Conservation (phyloP, 64 coral and sea anemone genomes). For the Orbicella faveolata region DNA sequence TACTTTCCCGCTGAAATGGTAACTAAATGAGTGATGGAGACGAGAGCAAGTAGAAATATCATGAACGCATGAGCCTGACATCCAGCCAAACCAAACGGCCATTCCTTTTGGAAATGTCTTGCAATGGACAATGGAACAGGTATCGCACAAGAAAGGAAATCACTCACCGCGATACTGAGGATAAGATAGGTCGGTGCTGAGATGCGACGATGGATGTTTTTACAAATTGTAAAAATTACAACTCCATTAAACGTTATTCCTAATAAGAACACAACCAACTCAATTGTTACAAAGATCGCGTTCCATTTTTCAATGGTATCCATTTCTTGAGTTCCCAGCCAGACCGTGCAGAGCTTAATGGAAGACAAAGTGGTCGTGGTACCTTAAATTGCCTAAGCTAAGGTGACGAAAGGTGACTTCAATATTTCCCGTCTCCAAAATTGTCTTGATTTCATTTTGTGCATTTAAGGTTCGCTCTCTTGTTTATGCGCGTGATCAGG, state of each 20-base stretch:
- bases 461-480: too few relatives aligned
- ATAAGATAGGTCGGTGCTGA: slow-evolving; percentile 43
- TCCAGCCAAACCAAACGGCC: slow-evolving; percentile 13
- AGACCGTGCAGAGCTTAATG: background rate
- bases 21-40: slow-evolving; percentile 43
- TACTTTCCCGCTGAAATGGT: slow-evolving; percentile 55
- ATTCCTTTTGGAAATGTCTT: background rate
- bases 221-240: slow-evolving; percentile 28
- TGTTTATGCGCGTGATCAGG: too few relatives aligned
- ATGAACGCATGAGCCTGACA: slow-evolving; percentile 51
- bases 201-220: slow-evolving; percentile 4
- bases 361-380: too few relatives aligned
- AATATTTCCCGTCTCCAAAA: too few relatives aligned
- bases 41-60: slow-evolving; percentile 41
- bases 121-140: slow-evolving; percentile 32
- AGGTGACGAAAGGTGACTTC: too few relatives aligned
- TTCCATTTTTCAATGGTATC: background rate
- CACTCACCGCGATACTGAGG: slow-evolving; percentile 36
- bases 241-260: slow-evolving; percentile 41
- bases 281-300: background rate
- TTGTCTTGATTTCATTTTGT: too few relatives aligned
- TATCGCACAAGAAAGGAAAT: slow-evolving; percentile 43
- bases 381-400: too few relatives aligned
- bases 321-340: background rate
- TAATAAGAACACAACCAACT: background rate